Base-by-base conservation (phyloP, 2,113 vertebrate genomes). In the Anguilla rostrata region DNA sequence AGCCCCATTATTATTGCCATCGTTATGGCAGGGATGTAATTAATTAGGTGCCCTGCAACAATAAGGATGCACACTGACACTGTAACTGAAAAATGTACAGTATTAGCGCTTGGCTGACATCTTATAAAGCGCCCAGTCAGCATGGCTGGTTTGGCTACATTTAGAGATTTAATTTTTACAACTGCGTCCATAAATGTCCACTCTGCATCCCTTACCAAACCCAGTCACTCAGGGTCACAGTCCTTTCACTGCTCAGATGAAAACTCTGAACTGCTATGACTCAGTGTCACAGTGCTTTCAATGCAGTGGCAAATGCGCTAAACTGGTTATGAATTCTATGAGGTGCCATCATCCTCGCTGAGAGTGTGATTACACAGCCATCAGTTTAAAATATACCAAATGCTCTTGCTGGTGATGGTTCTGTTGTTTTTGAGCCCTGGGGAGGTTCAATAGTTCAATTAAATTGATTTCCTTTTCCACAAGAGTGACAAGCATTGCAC, bases 11-110 rank as follows among this genome's bases (percentile, higher is more conserved):
- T 75, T 75, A 75, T 34, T 75, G 66, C n/a, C 8, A 11, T 34
- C n/a, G 34, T 8, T 4, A 71, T n/a, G 15, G 63, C 20, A 71
- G 89, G 56, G 56, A 63, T 22, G 22, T 63, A 63, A 20, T 26
- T 63, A 20, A 20, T 26, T 63, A 26, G 22, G 60, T 63, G 89
- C 87, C 84, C 90, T 92, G 90, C 87, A 92, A 78, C 87, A 78
- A 89, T 90, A 92, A 89, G 87, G 1, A 11, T 60, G 85, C 91
- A 90, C 92, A 85, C 20, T 78, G 80, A 90, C 83, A 85, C 86
- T 40, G 78, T 66, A 78, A 84, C 18, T 78, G 22, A 6, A 46
- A 39, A 29, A 49, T 26, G n/a, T 29, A 49, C 26, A 49, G 49
- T 75, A 79, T 75, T 82, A 29, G 40, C 15, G 56, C 22, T 41